Conservation (phyloP, 2,113 vertebrate genomes). For the Cephalopholis sonnerati region DNA sequence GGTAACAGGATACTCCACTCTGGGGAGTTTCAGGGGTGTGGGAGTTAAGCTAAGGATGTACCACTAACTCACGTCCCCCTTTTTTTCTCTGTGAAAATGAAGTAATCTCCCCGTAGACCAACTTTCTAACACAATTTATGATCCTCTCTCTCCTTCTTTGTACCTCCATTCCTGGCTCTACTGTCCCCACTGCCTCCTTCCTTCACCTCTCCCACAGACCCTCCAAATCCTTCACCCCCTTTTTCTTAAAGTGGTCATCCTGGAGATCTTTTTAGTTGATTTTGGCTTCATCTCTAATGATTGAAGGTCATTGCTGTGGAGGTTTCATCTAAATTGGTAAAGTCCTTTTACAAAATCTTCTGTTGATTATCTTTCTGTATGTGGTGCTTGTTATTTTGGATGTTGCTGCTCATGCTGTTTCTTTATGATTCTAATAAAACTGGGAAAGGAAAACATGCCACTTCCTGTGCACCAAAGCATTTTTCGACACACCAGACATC, state of each 20-base stretch:
- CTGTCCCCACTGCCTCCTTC: neutral
- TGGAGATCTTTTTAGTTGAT: neutral
- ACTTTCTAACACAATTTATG: slow-evolving; percentile 47
- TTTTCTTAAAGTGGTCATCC: neutral
- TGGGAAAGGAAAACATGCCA: neutral
- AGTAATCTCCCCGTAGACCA: slow-evolving; percentile 42
- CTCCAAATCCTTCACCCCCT: neutral
- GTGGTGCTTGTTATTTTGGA: neutral
- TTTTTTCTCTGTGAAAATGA: slow-evolving; percentile 32
- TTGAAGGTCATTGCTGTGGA: neutral
- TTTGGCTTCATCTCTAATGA: neutral
- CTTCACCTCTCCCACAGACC: slow-evolving; percentile 1
- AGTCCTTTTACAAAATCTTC: too few relatives aligned
- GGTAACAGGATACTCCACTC: slow-evolving; percentile 64
- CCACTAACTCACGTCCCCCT: slow-evolving; percentile 28
- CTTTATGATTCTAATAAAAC: neutral
- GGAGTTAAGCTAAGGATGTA: slow-evolving; percentile 20
- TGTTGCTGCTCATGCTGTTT: neutral
- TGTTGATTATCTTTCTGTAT: neutral
- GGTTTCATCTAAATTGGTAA: neutral
- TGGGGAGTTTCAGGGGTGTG: slow-evolving; percentile 34
- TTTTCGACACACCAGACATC: neutral
- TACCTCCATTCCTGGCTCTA: slow-evolving; percentile 9
- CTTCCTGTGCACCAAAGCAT: neutral
- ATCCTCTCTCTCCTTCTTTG: slow-evolving; percentile 18